Evolutionary conservation across 2,797 vertebrate species (phyloP).

Genomic region (Lacerta bilineata): DNA sequence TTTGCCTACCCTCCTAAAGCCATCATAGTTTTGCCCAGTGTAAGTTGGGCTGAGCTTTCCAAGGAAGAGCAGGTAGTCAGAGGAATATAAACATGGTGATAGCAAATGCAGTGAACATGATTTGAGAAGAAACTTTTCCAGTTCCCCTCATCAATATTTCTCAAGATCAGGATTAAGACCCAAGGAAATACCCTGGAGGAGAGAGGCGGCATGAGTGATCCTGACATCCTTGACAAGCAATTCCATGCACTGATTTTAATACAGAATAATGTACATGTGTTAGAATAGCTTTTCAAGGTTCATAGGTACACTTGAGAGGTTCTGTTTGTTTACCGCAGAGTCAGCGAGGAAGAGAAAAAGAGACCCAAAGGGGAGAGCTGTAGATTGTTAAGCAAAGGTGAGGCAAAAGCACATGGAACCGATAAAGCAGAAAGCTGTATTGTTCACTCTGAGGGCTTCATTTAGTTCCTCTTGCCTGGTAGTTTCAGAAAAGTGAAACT

Average conservation of each 20-base stretch:
- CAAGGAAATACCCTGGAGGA: background rate
- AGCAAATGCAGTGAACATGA: background rate
- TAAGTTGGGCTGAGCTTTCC: background rate
- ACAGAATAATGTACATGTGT: constrained; percentile 32
- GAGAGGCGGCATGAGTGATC: constrained; percentile 11
- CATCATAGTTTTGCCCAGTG: background rate
- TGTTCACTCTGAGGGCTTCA: constrained; percentile 78
- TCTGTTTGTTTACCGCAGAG: constrained; percentile 49
- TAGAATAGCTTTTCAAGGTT: constrained; percentile 47
- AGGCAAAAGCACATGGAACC: constrained; percentile 67
- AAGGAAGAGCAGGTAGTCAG: background rate
- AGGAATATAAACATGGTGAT: background rate
- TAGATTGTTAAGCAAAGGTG: constrained; percentile 57
- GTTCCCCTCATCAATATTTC: constrained; percentile 36
- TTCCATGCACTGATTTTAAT: constrained; percentile 52
- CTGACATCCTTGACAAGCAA: constrained; percentile 36
- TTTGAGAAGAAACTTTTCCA: background rate
- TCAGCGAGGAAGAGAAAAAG: constrained; percentile 45
- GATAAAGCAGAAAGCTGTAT: constrained; percentile 80
- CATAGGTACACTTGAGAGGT: constrained; percentile 31
- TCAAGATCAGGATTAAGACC: constrained; percentile 40
- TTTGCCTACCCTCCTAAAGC: background rate
- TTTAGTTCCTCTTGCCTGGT: constrained; percentile 81
- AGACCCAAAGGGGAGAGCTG: constrained; percentile 57
- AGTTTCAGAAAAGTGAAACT: constrained; percentile 86